Evolutionary conservation across 2,888 invertebrate genomes (phyloP), one percentile per base, ranked within the genome.

Genomic region (Callyntrura guangdongensis): DNA sequence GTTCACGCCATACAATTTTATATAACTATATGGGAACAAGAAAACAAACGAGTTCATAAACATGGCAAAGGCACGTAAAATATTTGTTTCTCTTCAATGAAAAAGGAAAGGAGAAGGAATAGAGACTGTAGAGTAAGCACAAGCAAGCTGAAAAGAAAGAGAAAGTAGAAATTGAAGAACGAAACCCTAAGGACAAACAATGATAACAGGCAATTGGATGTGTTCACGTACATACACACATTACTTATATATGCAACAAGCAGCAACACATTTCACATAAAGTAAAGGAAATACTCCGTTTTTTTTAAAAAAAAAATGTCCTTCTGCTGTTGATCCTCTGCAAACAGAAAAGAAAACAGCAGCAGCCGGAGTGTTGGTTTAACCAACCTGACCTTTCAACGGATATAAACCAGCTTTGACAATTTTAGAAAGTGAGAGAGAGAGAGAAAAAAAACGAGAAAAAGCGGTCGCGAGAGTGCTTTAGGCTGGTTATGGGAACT

Each of bases 171-270:
- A 61, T 64, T 47, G 45, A 47, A 45, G 59, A 64, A 83, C 25
- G 22, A 84, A 84, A 69, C 84, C 85, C 85, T 69, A 85, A 85
- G 85, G 85, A 85, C 85, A 85, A 64, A 56, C 85, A 85, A 85
- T 85, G 72, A 69, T 72, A 85, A 47, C 47, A 17, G 69, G 59
- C 59, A 69, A 84, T 72, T 85, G 25, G 56, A 72, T 56, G 72
- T 56, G 85, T 72, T 85, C 85, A 85, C 85, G 72, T 72, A 85
- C 72, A 72, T 17, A 69, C 20, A 22, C 12, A 20, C 14, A 17
- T 9, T 14, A 12, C 49, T 22, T 72, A 47, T 25, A 47, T 25
- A 36, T 67, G 67, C 83, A 84, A 67, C 82, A 82, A 25, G 59
- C 59, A 45, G 64, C 64, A 64, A 67, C 20, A 20, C 69, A 72